These are phyloP conservation scores for Gonatopus flavifemur DNA, from an alignment of 1,140 invertebrate genomes.

Conservation along the genomic window DNA sequence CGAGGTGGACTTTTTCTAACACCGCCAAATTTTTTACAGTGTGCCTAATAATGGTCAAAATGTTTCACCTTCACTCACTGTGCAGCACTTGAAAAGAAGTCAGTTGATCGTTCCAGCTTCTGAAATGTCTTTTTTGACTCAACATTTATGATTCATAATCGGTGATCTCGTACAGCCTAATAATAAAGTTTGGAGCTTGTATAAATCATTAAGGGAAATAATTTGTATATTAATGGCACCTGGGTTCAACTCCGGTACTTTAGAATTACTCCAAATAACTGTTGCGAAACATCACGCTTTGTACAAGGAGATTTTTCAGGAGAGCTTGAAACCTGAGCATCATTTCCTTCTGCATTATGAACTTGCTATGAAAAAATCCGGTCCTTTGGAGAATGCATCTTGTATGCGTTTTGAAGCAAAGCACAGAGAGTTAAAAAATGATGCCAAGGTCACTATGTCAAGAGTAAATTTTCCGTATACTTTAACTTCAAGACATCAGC, in stretches of 20 bases:
- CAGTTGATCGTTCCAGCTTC: constrained; percentile 12
- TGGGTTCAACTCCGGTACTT: neutral
- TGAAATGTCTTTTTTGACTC: constrained; percentile 15
- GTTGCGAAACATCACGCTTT: constrained; percentile 5
- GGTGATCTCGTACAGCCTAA: constrained; percentile 6
- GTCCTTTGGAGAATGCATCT: constrained; percentile 4
- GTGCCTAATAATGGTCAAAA: neutral
- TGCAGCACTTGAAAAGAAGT: neutral
- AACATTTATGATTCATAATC: constrained; percentile 11
- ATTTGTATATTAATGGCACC: constrained; percentile 6
- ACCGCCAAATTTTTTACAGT: too few species aligned
- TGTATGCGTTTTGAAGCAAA: constrained; percentile 10
- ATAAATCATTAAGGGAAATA: constrained; percentile 8
- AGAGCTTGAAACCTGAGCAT: constrained; percentile 10
- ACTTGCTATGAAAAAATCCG: constrained; percentile 2
- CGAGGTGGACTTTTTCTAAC: too few species aligned
- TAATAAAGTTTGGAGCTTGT: constrained; percentile 12
- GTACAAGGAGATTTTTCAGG: constrained; percentile 6
- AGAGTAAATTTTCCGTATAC: neutral
- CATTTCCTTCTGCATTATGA: constrained; percentile 10
- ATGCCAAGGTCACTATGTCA: neutral
- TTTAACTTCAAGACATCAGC: neutral
- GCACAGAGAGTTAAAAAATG: neutral
- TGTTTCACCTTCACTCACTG: constrained; percentile 1
- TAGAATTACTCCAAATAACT: neutral